These are phyloP conservation scores for Pygmarrhopalites habei DNA, from an alignment of 1,140 invertebrate species.

Conservation along the genomic window DNA sequence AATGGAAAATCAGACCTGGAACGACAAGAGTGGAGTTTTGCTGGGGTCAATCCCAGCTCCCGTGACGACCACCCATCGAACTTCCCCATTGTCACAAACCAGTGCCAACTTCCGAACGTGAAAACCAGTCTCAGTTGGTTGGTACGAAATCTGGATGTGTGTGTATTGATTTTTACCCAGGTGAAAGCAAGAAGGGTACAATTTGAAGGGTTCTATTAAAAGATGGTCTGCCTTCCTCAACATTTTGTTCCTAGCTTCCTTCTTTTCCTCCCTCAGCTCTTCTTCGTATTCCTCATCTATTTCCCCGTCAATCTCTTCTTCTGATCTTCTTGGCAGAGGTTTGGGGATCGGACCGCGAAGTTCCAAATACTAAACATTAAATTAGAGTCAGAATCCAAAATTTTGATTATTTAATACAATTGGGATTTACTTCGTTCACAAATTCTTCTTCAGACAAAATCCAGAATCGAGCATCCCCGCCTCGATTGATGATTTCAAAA, in stretches of 20 bases:
- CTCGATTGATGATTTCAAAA: conserved; percentile 26
- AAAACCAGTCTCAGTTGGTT: conserved; percentile 17
- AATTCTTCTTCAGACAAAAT: conserved; percentile 33
- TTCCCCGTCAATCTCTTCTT: too few relatives aligned
- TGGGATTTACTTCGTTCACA: conserved; percentile 16
- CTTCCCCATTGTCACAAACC: conserved; percentile 35
- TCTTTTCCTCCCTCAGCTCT: background rate
- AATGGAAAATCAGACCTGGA: background rate
- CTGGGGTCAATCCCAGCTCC: conserved; percentile 22
- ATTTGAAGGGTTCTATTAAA: conserved; percentile 13
- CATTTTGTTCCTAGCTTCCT: background rate
- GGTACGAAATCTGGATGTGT: conserved; percentile 17
- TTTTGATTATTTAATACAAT: too few relatives aligned
- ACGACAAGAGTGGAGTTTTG: conserved; percentile 3
- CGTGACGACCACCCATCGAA: conserved; percentile 30
- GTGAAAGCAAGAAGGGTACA: conserved; percentile 22
- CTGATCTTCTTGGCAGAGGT: too few relatives aligned
- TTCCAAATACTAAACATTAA: background rate
- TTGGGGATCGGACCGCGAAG: conserved; percentile 1
- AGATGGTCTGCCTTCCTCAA: background rate
- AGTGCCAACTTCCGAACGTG: conserved; percentile 27
- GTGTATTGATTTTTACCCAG: conserved; percentile 24
- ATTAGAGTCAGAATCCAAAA: background rate
- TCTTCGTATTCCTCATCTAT: too few relatives aligned
- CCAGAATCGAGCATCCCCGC: conserved; percentile 30